These are phyloP conservation scores for Lepus americanus DNA, from an alignment of 2,113 vertebrate genomes.

Conservation along the genomic window DNA sequence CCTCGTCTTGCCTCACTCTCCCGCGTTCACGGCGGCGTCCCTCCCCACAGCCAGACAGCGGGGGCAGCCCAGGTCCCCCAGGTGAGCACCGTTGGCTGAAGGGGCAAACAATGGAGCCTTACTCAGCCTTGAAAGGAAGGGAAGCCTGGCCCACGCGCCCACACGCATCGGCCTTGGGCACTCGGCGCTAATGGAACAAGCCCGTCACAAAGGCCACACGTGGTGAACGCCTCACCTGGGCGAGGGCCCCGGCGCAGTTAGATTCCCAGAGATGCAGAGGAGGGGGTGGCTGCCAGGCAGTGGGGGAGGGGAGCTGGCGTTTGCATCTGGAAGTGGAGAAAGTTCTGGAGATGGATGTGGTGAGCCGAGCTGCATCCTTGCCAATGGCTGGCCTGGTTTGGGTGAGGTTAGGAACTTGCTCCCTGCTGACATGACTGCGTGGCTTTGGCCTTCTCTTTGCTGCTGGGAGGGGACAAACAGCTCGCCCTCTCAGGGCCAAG, in stretches of 20 bases:
- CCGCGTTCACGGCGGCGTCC: too few species aligned
- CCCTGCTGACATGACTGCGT: accelerated
- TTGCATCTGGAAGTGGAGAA: background rate
- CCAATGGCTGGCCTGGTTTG: too few species aligned
- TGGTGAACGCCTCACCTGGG: background rate
- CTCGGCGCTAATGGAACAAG: background rate
- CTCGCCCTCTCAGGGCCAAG: background rate
- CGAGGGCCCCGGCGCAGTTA: background rate
- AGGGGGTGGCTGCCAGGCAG: too few species aligned
- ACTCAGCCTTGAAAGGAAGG: background rate
- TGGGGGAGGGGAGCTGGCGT: background rate
- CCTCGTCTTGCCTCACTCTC: accelerated
- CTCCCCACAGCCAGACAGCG: background rate
- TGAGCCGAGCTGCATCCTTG: too few species aligned
- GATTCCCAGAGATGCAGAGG: background rate
- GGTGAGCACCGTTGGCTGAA: accelerated
- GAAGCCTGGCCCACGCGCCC: background rate
- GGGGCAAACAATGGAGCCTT: background rate
- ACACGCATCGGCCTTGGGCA: too few species aligned
- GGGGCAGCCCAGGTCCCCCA: too few species aligned
- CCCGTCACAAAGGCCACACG: background rate
- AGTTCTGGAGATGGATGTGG: background rate
- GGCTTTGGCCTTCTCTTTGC: too few species aligned
- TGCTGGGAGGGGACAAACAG: accelerated
- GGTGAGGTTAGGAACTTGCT: too few species aligned